Percentiles rank a stretch among this genome's conserved stretches.
These are phyloP conservation scores for Xiphias gladius DNA, from an alignment of 2,113 vertebrate genomes.

Conservation along the genomic window DNA sequence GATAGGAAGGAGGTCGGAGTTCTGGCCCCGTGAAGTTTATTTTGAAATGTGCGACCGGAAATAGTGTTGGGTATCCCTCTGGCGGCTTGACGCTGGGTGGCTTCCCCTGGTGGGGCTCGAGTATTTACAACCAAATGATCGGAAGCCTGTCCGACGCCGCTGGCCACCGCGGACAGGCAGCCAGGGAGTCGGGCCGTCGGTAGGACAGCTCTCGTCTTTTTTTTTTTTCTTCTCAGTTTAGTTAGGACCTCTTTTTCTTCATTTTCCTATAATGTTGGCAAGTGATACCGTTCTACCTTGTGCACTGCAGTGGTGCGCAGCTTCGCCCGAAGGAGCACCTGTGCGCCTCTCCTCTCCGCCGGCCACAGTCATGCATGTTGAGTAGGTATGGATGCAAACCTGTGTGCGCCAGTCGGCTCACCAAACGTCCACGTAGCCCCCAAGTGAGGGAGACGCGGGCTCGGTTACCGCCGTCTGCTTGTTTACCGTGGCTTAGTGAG, in stretches of 20 bases:
- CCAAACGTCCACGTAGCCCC: constrained; percentile 24
- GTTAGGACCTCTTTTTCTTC: constrained; percentile 37
- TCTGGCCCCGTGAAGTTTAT: constrained; percentile 17
- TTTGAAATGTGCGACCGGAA: constrained; percentile 42
- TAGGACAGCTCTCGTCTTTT: background rate
- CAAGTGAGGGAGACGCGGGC: background rate
- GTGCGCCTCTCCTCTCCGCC: constrained; percentile 68
- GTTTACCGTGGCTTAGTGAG: constrained; percentile 21
- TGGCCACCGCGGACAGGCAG: constrained; percentile 27
- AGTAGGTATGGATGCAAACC: constrained; percentile 72
- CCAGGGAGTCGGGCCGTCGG: constrained; percentile 15
- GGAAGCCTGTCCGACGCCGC: constrained; percentile 39
- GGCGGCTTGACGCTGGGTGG: constrained; percentile 34
- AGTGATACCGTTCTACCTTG: constrained; percentile 55
- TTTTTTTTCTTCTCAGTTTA: background rate
- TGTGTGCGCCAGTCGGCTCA: constrained; percentile 36
- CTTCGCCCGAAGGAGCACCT: constrained; percentile 77
- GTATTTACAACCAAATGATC: constrained; percentile 71
- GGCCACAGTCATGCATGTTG: constrained; percentile 59
- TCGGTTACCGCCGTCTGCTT: background rate
- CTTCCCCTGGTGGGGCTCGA: constrained; percentile 47
- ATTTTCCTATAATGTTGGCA: constrained; percentile 61
- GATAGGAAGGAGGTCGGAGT: background rate
- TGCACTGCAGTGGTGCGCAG: constrained; percentile 79
- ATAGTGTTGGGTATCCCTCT: accelerated